Evolutionary conservation across 2,888 invertebrate species (phyloP).

Genomic region (Cephus runcator): DNA sequence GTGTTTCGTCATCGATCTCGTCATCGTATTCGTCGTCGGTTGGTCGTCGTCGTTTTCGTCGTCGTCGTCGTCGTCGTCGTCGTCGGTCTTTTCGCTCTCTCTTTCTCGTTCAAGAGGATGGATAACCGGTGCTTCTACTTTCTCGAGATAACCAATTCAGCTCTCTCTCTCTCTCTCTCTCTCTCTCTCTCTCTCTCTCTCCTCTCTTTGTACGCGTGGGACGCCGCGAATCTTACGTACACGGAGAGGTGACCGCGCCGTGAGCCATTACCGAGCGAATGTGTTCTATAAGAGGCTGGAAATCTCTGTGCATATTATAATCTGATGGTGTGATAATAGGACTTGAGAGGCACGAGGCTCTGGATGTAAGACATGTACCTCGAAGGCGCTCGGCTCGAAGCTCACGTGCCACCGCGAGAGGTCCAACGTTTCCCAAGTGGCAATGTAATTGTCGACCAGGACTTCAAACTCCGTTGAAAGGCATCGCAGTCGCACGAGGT

Average conservation of each 20-base stretch:
- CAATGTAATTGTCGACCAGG: conserved; percentile 23
- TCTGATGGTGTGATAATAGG: conserved; percentile 51
- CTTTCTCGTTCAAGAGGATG: too few relatives aligned
- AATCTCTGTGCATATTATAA: conserved; percentile 41
- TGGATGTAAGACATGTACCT: conserved; percentile 29
- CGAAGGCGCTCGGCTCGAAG: conserved; percentile 34
- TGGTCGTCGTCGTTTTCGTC: neutral
- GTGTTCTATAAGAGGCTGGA: neutral
- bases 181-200: too few relatives aligned
- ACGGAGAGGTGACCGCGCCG: too few relatives aligned
- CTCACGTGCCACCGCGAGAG: conserved; percentile 23
- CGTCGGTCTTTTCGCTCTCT: neutral
- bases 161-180: too few relatives aligned
- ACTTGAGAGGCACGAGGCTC: conserved; percentile 32
- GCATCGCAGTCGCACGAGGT: conserved; percentile 24
- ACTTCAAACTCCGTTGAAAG: conserved; percentile 27
- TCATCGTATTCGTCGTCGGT: neutral
- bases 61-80: conserved; percentile 1
- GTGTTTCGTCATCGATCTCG: conserved; percentile 5
- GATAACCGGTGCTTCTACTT: too few relatives aligned
- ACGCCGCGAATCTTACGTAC: too few relatives aligned
- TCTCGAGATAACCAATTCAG: too few relatives aligned
- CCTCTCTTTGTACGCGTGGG: too few relatives aligned
- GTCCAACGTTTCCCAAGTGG: conserved; percentile 25
- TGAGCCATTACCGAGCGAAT: too few relatives aligned